phyloP scores from a whole-genome alignment of 1,140 invertebrate genomes.

The Conus ventricosus region DNA sequence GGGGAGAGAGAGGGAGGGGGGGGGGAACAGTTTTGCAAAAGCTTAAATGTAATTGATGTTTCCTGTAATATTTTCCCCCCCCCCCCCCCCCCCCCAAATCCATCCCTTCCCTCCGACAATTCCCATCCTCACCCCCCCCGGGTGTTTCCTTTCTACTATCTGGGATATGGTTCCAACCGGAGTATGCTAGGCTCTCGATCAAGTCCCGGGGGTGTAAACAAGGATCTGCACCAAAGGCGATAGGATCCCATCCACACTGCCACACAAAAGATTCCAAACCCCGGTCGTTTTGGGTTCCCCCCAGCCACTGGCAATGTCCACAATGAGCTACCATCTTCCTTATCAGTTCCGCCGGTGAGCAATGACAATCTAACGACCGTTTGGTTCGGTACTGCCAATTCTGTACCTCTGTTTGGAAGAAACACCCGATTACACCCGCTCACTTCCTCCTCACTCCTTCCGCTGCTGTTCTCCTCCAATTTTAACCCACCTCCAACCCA shows the following conservation, averaged over 20 bases:
- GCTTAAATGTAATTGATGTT: too few species aligned
- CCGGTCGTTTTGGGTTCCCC: not conserved
- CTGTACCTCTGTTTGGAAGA: not conserved
- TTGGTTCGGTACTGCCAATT: not conserved
- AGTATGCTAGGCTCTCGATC: not conserved
- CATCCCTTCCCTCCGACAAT: too few species aligned
- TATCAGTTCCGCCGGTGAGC: not conserved
- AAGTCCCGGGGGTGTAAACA: conserved; percentile 18
- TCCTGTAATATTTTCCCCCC: too few species aligned
- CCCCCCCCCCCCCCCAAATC: too few species aligned
- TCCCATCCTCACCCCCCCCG: too few species aligned
- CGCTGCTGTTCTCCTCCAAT: too few species aligned
- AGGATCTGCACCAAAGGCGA: not conserved
- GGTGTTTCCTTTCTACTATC: too few species aligned
- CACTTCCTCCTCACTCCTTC: not conserved
- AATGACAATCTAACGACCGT: conserved; percentile 24
- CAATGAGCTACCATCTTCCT: not conserved
- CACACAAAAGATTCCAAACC: not conserved
- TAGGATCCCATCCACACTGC: not conserved
- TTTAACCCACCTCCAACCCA: too few species aligned
- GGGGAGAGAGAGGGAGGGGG: not conserved
- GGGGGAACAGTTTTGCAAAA: too few species aligned
- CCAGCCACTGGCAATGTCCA: not conserved
- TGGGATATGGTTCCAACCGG: not conserved
- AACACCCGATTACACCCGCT: not conserved